Evolutionary conservation across 2,797 vertebrate genomes (phyloP), one percentile per base, ranked within the genome.

Genomic region (Catamblyrhynchus diadema): DNA sequence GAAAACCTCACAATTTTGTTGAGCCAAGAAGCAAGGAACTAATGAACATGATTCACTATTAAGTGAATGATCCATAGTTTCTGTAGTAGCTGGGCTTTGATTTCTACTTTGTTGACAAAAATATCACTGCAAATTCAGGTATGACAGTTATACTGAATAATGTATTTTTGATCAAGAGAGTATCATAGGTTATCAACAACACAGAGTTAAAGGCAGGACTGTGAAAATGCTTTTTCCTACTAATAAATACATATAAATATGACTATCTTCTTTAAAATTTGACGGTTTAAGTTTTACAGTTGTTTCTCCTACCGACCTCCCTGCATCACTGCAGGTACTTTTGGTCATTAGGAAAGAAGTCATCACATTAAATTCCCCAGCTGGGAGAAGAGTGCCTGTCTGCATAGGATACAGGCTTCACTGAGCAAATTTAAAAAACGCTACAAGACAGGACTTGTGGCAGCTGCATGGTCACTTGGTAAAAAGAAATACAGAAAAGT

Each of bases 181-280:
- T 14, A 70, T 8, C 32, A 61, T 10, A 61, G 23, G 15, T 53
- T 39, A 54, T 20, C 10, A 81, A 8, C 39, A 91, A n/a, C 27
- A 56, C 0, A 4, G 19, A 4, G 5, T 60, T 70, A 70, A 66
- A 87, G 28, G 16, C 2, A 3, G 2, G 3, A 69, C 0, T 22
- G 9, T 20, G 9, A 50, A 57, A 67, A 28, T 28, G 9, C 28
- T 27, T 56, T 87, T 42, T 79, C 41, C 41, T 61, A 60, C 5
- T 14, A 15, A 44, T 22, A 57, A 54, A 54, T 14, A 45, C 15
- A 35, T 24, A 53, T 4, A 66, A 74, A 15, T 37, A 70, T 10
- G 9, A 20, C 0, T 21, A 54, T 20, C 4, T 47, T 48, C 32
- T 81, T 79, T 18, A 60, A 84, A 64, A 79, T 50, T 14, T 20